Percentiles rank a stretch among this genome's conserved stretches.
Evolutionary conservation across 2,113 vertebrate species (phyloP).

Genomic region (Desmodus rotundus): DNA sequence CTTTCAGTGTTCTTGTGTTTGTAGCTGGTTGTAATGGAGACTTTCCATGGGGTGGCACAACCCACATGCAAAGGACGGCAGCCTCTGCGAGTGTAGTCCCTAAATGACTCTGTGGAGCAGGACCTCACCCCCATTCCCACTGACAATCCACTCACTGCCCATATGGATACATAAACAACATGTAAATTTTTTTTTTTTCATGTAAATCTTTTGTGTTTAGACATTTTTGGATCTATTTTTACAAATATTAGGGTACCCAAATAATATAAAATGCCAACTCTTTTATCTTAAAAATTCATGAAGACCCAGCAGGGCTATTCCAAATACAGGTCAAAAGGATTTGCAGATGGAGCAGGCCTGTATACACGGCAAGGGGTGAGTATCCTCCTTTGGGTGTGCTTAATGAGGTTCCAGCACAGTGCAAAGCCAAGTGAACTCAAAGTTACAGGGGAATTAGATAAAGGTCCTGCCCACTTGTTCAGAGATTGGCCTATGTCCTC

Average conservation of each 20-base stretch:
- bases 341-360: background rate
- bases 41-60: background rate
- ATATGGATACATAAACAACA: background rate
- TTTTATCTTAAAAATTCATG: conserved; percentile 8
- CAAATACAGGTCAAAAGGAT: background rate
- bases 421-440: background rate
- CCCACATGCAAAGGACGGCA: background rate
- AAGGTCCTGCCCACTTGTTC: background rate
- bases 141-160: background rate
- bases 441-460: background rate
- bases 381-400: background rate
- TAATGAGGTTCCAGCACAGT: background rate
- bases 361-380: background rate
- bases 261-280: background rate
- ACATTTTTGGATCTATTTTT: background rate
- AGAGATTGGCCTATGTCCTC: background rate
- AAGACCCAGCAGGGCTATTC: background rate
- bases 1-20: background rate
- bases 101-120: background rate
- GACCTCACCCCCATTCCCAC: background rate
- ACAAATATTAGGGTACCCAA: background rate
- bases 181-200: background rate
- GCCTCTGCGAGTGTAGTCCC: background rate
- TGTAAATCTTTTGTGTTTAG: background rate
- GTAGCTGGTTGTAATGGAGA: background rate